Percentiles rank a stretch among this genome's conserved stretches.
Evolutionary conservation across 2,113 vertebrate species (phyloP).

Genomic region (Rynchops niger): DNA sequence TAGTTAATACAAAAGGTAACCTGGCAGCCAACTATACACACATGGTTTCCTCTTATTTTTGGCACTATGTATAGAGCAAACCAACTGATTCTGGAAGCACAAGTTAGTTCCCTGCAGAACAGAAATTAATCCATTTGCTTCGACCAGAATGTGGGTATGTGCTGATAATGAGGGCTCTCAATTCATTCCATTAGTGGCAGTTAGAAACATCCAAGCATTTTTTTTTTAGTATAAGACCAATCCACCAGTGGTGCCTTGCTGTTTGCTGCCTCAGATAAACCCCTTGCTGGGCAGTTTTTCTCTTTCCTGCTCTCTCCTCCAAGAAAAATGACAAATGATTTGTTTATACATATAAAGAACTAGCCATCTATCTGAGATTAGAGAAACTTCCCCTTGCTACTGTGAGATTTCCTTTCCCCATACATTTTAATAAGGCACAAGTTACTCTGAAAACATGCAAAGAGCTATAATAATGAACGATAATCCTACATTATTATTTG

Average conservation of each 20-base stretch:
- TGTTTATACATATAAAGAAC: neutral
- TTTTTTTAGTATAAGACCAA: neutral
- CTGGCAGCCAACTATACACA: neutral
- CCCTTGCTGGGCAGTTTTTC: neutral
- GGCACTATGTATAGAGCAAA: neutral
- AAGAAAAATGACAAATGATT: neutral
- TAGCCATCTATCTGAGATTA: neutral
- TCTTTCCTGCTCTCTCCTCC: neutral
- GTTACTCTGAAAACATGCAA: neutral
- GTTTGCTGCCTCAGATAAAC: neutral
- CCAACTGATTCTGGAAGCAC: neutral
- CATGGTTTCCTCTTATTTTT: neutral
- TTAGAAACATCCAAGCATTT: neutral
- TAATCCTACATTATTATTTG: neutral
- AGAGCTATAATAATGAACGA: neutral
- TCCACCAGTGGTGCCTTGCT: neutral
- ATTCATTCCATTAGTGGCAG: neutral
- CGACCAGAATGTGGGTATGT: neutral
- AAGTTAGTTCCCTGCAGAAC: neutral
- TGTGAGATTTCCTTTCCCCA: neutral
- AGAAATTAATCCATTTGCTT: neutral
- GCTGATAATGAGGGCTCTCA: neutral
- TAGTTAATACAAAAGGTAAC: neutral
- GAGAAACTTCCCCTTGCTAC: neutral
- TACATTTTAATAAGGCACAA: neutral